Percentiles rank a stretch among this genome's conserved stretches.
These are phyloP conservation scores for Ellobius talpinus DNA, from an alignment of 2,113 vertebrate species.

Conservation along the genomic window DNA sequence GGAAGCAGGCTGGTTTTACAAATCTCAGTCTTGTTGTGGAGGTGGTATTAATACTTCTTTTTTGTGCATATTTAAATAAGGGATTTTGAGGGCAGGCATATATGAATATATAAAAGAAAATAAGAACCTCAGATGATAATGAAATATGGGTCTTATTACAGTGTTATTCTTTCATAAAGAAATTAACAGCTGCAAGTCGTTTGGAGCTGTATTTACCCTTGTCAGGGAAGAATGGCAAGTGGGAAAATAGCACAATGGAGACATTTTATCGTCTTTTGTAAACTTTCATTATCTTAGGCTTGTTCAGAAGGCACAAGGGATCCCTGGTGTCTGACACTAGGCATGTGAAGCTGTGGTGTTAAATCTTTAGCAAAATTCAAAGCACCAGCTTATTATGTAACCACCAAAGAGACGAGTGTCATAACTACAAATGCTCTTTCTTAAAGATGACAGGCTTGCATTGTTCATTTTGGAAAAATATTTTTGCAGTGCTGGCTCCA, in stretches of 20 bases:
- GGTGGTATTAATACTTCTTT: slow-evolving; percentile 35
- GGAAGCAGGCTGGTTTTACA: not conserved
- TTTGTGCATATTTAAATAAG: slow-evolving; percentile 32
- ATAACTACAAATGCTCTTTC: slow-evolving; percentile 5
- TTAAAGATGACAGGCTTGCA: slow-evolving; percentile 51
- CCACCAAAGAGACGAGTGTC: not conserved
- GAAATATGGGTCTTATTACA: not conserved
- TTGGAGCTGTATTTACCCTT: not conserved
- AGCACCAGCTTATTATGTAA: slow-evolving; percentile 50
- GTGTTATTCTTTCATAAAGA: not conserved
- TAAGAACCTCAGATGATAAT: slow-evolving; percentile 33
- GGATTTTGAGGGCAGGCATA: not conserved
- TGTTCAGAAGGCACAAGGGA: not conserved
- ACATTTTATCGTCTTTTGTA: not conserved
- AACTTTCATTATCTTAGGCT: not conserved
- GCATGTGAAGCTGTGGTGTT: not conserved
- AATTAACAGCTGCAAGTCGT: not conserved
- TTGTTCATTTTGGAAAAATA: slow-evolving; percentile 70
- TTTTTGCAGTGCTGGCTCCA: slow-evolving; percentile 61
- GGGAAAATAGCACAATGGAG: not conserved
- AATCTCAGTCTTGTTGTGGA: not conserved
- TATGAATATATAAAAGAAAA: slow-evolving; percentile 38
- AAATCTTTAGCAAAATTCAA: slow-evolving; percentile 69
- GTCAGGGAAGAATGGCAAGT: not conserved
- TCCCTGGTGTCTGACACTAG: not conserved